Percentiles rank a stretch among this genome's conserved stretches.
These are phyloP conservation scores for Maniola hyperantus DNA, from an alignment of 2,888 invertebrate species.

Conservation along the genomic window DNA sequence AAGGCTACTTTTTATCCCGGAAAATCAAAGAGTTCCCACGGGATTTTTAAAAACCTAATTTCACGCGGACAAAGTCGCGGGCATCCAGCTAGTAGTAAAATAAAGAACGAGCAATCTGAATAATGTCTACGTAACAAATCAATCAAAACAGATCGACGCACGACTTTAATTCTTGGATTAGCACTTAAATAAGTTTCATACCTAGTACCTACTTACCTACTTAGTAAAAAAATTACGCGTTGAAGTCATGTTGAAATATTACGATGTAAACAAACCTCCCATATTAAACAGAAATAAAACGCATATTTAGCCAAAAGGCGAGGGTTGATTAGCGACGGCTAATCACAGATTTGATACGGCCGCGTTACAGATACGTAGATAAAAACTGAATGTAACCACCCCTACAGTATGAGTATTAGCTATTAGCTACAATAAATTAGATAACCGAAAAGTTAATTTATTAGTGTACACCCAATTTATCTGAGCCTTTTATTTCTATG, in stretches of 20 bases:
- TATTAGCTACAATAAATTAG: conserved; percentile 32
- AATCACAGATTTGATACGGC: conserved; percentile 56
- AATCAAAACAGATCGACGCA: no score
- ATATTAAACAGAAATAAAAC: conserved; percentile 32
- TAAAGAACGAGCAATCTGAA: no score
- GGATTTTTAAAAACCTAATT: no score
- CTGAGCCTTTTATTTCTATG: not conserved
- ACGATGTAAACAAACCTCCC: conserved; percentile 19
- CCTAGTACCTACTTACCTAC: no score
- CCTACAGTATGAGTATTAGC: conserved; percentile 24
- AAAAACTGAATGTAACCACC: conserved; percentile 27
- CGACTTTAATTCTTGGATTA: no score
- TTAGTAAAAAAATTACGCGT: not conserved
- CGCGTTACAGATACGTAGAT: conserved; percentile 28
- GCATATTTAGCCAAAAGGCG: conserved; percentile 29
- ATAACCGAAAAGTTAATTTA: conserved; percentile 28
- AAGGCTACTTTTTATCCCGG: no score
- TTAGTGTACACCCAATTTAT: conserved; percentile 16
- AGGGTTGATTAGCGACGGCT: conserved; percentile 59
- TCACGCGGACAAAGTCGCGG: no score
- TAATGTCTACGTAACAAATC: no score
- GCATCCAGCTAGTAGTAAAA: no score
- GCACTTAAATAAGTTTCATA: no score
- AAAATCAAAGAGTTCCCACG: no score
- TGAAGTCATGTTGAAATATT: conserved; percentile 1